Evolutionary conservation across 2,797 vertebrate genomes (phyloP).

Genomic region (Falco naumanni): DNA sequence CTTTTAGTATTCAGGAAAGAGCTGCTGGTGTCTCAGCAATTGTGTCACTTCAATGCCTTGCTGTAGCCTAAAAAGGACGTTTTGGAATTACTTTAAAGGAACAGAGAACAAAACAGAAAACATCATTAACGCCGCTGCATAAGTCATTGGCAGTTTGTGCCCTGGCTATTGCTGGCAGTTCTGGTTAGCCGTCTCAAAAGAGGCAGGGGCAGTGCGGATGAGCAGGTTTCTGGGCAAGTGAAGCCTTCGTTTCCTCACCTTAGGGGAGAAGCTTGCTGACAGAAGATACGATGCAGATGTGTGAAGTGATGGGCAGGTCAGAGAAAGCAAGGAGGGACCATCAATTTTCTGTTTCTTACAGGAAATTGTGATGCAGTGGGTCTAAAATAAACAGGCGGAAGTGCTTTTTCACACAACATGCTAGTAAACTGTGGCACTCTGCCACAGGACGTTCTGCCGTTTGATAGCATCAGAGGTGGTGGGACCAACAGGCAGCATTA

Average conservation of each 20-base stretch:
- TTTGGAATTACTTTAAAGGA: not conserved
- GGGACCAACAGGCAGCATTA: not conserved
- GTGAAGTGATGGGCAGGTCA: not conserved
- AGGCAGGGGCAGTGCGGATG: accelerated
- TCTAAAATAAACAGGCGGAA: slow-evolving; percentile 47
- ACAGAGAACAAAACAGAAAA: not conserved
- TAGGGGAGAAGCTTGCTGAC: not conserved
- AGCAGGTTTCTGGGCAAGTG: not conserved
- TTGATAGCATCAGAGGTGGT: accelerated
- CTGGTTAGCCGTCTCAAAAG: not conserved
- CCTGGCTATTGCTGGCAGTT: not conserved
- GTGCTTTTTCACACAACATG: not conserved
- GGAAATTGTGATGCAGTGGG: slow-evolving; percentile 15
- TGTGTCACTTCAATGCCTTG: accelerated
- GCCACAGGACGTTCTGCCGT: not conserved
- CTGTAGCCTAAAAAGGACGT: not conserved
- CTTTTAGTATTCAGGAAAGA: not conserved
- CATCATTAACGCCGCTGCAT: accelerated
- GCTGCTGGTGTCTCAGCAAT: not conserved
- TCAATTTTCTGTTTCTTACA: not conserved
- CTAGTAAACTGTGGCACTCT: not conserved
- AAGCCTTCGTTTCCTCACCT: not conserved
- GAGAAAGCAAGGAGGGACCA: not conserved
- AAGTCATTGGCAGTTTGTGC: not conserved
- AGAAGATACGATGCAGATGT: not conserved